Conservation (phyloP, 2,797 vertebrate species). For the Mormyrus hasselquistii region DNA sequence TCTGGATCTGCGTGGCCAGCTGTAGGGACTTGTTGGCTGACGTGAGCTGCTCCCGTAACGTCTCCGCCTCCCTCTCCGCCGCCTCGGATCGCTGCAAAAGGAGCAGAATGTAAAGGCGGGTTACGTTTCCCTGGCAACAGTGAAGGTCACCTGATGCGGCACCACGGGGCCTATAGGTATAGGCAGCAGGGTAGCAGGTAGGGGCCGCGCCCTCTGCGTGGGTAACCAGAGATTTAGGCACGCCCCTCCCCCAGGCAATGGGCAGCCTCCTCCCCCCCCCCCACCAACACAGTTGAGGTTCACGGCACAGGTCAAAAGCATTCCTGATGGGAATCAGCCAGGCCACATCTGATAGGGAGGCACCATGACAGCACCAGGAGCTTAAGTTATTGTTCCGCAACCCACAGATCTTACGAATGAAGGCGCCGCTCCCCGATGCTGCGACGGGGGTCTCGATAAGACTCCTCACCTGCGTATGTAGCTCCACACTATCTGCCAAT, state of each 20-base stretch:
- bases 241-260: not conserved
- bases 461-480: not conserved
- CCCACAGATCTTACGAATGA: not conserved
- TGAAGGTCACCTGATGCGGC: not conserved
- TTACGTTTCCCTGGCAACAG: not conserved
- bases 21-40: slow-evolving; percentile 76
- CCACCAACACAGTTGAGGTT: not conserved
- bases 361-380: not conserved
- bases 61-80: slow-evolving; percentile 76
- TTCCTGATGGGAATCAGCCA: slow-evolving; percentile 16
- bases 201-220: not conserved
- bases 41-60: slow-evolving; percentile 75
- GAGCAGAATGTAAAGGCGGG: not conserved
- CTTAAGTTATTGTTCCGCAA: not conserved
- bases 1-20: slow-evolving; percentile 72
- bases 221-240: not conserved
- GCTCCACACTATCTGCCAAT: not conserved
- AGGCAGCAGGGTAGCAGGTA: not conserved
- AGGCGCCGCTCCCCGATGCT: not conserved
- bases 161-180: not conserved
- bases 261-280: not conserved
- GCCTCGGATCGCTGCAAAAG: slow-evolving; percentile 75
- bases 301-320: not conserved
- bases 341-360: not conserved
- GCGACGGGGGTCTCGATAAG: not conserved